A percentile compares a stretch with the other conserved stretches of the same genome.
Conservation (phyloP, 2,113 vertebrate species). For the Hystrix cristata region DNA sequence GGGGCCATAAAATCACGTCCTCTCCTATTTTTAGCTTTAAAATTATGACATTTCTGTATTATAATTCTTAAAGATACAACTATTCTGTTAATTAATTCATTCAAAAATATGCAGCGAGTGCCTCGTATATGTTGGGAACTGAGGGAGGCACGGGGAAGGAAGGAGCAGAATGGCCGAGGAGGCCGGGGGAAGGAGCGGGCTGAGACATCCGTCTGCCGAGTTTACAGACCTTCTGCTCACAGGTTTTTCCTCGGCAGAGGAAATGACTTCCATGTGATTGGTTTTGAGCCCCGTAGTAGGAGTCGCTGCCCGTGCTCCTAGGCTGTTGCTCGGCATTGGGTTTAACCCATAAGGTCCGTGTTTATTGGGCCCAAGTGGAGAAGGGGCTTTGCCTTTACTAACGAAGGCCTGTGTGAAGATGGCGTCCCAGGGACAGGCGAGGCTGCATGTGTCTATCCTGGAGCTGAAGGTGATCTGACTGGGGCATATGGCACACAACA, state of each 20-base stretch:
- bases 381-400: neutral
- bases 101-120: neutral
- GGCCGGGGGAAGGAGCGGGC: neutral
- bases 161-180: neutral
- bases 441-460: neutral
- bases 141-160: neutral
- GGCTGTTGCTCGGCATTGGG: neutral
- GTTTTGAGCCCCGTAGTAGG: neutral
- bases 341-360: neutral
- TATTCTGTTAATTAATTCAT: neutral
- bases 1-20: no score
- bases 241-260: neutral
- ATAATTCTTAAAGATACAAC: neutral
- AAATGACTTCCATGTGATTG: neutral
- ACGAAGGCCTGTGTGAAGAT: neutral
- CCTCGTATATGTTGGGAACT: neutral
- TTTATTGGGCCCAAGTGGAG: neutral
- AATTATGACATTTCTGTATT: neutral
- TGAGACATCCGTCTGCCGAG: neutral
- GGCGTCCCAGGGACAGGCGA: neutral
- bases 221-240: neutral
- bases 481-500: neutral
- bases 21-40: neutral
- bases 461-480: neutral
- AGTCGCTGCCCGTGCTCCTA: neutral